Conservation (phyloP, 2,797 vertebrate genomes). For the Hyperoplus immaculatus region DNA sequence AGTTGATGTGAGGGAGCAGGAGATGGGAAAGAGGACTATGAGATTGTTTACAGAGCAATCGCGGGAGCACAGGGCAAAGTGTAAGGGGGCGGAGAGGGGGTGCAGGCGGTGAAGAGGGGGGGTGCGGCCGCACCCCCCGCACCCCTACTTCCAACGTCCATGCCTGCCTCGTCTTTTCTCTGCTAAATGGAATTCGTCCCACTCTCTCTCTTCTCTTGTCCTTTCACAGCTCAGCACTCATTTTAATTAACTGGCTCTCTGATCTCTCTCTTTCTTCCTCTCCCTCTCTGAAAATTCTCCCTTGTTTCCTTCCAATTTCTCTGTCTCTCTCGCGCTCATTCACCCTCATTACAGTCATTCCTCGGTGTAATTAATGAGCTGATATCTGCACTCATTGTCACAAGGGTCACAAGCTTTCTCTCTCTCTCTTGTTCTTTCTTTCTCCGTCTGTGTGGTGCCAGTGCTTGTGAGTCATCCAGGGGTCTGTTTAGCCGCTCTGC, state of each 20-base stretch:
- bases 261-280: conserved; percentile 58
- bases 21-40: too few species aligned
- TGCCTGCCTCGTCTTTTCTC: conserved; percentile 16
- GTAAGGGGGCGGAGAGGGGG: too few species aligned
- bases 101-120: too few species aligned
- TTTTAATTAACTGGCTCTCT: conserved; percentile 78
- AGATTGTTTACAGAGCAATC: too few species aligned
- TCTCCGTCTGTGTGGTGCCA: background rate
- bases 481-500: conserved; percentile 36
- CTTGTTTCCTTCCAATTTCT: conserved; percentile 55
- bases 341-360: conserved; percentile 76
- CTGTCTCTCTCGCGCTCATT: conserved; percentile 59
- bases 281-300: conserved; percentile 63
- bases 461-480: conserved; percentile 52
- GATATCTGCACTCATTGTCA: conserved; percentile 78
- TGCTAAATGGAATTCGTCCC: conserved; percentile 56
- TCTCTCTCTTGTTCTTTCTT: conserved; percentile 3
- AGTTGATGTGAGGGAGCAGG: too few species aligned
- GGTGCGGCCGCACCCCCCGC: too few species aligned
- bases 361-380: conserved; percentile 78
- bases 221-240: conserved; percentile 75
- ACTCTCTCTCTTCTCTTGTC: conserved; percentile 32
- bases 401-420: conserved; percentile 56
- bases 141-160: too few species aligned
- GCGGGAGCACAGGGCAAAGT: too few species aligned